Evolutionary conservation across 1,140 invertebrate species (phyloP).

Genomic region (Aphelinus atriplicis): DNA sequence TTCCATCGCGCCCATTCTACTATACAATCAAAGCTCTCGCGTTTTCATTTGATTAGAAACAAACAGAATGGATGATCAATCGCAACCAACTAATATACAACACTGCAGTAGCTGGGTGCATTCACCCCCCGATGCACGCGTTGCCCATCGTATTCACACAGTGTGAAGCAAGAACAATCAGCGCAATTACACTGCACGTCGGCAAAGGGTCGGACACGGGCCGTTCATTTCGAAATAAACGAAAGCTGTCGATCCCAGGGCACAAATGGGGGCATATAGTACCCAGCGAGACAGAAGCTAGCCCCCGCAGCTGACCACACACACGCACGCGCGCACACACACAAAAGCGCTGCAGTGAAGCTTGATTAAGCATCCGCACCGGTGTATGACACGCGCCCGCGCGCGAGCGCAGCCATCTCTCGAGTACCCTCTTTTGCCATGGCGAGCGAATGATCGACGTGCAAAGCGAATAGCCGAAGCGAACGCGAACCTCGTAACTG

Average conservation of each 20-base stretch:
- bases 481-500: not conserved
- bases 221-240: not conserved
- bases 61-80: not conserved
- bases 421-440: not conserved
- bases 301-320: not conserved
- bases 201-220: not conserved
- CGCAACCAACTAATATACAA: not conserved
- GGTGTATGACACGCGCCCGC: slow-evolving; percentile 14
- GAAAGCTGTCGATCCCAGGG: not conserved
- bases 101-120: too few relatives aligned
- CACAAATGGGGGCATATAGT: not conserved
- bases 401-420: not conserved
- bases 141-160: too few relatives aligned
- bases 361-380: slow-evolving; percentile 16
- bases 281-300: too few relatives aligned
- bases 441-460: too few relatives aligned
- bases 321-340: not conserved
- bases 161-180: not conserved
- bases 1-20: too few relatives aligned
- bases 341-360: not conserved
- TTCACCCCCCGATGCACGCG: too few relatives aligned
- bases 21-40: too few relatives aligned
- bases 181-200: not conserved
- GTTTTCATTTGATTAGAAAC: too few relatives aligned
- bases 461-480: too few relatives aligned